Evolutionary conservation across 2,888 invertebrate genomes (phyloP).

Genomic region (Melanostoma scalare): DNA sequence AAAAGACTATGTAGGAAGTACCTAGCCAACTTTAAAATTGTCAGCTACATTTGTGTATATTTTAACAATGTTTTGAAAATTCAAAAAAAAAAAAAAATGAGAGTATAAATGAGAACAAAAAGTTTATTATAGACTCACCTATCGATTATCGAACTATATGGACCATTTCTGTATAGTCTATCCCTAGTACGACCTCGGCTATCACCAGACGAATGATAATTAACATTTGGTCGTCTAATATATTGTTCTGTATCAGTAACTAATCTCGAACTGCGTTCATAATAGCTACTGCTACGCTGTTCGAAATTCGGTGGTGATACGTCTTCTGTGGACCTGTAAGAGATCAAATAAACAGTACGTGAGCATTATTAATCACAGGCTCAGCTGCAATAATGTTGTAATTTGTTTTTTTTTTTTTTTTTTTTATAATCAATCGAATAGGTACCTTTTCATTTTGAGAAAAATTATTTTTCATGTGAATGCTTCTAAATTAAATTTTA

Average conservation of each 20-base stretch:
- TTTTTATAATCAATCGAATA: constrained; percentile 7
- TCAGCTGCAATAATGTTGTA: constrained; percentile 29
- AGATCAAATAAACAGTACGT: constrained; percentile 48
- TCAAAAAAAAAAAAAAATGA: constrained; percentile 28
- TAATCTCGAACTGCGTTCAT: constrained; percentile 81
- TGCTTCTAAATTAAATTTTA: constrained; percentile 15
- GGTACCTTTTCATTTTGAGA: constrained; percentile 55
- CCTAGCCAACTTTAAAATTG: constrained; percentile 5
- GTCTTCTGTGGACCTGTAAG: constrained; percentile 82
- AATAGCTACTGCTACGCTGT: constrained; percentile 81
- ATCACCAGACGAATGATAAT: constrained; percentile 77
- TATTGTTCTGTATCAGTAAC: constrained; percentile 78
- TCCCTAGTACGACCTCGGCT: constrained; percentile 81
- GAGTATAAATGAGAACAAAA: constrained; percentile 19
- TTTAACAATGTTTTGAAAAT: neutral
- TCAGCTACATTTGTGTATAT: too few species aligned
- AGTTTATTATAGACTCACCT: constrained; percentile 76
- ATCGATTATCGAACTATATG: constrained; percentile 81
- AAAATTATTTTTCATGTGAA: neutral
- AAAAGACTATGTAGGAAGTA: too few species aligned
- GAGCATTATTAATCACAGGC: constrained; percentile 51
- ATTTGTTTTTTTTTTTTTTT: neutral
- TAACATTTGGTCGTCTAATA: constrained; percentile 78
- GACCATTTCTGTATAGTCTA: constrained; percentile 82
- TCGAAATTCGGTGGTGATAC: constrained; percentile 82